A percentile compares a stretch with the other conserved stretches of the same genome.
Evolutionary conservation across 92 coral and sea anemone genomes (phyloP).

Genomic region (Palythoa grandiflora): DNA sequence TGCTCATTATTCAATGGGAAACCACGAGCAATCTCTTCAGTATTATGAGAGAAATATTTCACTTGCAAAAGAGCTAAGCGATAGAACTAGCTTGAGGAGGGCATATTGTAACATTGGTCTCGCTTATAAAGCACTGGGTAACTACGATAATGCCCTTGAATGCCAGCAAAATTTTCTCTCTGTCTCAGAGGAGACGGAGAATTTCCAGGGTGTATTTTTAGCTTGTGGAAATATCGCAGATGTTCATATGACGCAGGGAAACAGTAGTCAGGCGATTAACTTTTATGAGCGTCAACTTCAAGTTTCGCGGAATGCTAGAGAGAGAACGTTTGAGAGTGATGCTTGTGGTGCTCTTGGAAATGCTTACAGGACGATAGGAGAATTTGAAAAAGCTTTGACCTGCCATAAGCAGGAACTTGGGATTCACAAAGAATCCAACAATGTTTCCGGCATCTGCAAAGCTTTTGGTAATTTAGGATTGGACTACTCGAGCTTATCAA

Average conservation of each 20-base stretch:
- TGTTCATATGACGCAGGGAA: constrained; percentile 78
- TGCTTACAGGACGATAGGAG: constrained; percentile 85
- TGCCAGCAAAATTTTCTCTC: constrained; percentile 82
- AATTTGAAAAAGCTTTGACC: constrained; percentile 80
- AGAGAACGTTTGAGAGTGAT: constrained; percentile 73
- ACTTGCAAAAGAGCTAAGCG: constrained; percentile 84
- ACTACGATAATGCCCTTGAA: constrained; percentile 82
- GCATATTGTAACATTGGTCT: constrained; percentile 95
- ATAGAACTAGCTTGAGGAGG: constrained; percentile 85
- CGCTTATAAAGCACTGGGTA: constrained; percentile 86
- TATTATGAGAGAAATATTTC: constrained; percentile 89
- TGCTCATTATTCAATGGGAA: constrained; percentile 93
- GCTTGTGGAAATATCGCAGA: constrained; percentile 97
- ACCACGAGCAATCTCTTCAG: constrained; percentile 83
- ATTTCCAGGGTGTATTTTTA: constrained; percentile 77
- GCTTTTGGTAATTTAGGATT: constrained; percentile 90
- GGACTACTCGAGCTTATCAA: constrained; percentile 70
- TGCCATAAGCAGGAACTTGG: constrained; percentile 85
- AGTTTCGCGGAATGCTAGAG: constrained; percentile 82
- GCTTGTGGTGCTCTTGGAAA: constrained; percentile 92
- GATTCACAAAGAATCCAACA: constrained; percentile 67
- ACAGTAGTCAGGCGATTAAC: constrained; percentile 78
- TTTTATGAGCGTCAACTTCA: constrained; percentile 88
- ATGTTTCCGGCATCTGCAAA: constrained; percentile 78
- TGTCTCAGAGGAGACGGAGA: constrained; percentile 79